Conservation (phyloP, 2,888 invertebrate species). For the Cosmopolites sordidus region DNA sequence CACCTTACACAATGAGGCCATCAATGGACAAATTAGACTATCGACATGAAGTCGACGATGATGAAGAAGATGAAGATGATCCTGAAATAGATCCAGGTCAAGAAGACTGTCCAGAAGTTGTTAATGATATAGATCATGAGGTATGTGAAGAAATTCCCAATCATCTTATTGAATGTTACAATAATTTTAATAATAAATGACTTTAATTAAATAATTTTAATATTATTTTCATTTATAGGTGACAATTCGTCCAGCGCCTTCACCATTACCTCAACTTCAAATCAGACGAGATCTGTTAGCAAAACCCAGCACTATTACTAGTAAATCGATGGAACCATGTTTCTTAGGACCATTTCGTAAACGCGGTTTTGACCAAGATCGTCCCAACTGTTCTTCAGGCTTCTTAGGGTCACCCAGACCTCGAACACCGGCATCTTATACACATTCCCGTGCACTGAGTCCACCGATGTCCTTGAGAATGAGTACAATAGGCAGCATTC, state of each 20-base stretch:
- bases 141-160: no score
- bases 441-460: slow-evolving; percentile 42
- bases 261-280: slow-evolving; percentile 53
- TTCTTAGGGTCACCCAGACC: slow-evolving; percentile 29
- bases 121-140: slow-evolving; percentile 31
- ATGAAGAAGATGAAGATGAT: slow-evolving; percentile 42
- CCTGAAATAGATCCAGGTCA: slow-evolving; percentile 47
- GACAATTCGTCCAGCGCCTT: slow-evolving; percentile 33
- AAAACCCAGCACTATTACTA: slow-evolving; percentile 44
- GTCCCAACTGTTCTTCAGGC: slow-evolving; percentile 30
- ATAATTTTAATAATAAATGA: no score
- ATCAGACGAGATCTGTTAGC: slow-evolving; percentile 71
- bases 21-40: slow-evolving; percentile 50
- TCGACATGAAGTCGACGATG: slow-evolving; percentile 39
- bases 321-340: slow-evolving; percentile 50
- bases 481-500: slow-evolving; percentile 13
- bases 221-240: slow-evolving; percentile 10
- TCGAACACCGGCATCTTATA: slow-evolving; percentile 26
- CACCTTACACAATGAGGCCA: slow-evolving; percentile 72
- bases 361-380: slow-evolving; percentile 55
- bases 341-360: slow-evolving; percentile 57
- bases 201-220: no score
- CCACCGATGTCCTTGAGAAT: slow-evolving; percentile 41
- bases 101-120: slow-evolving; percentile 42
- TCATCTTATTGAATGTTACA: no score